Percentiles rank a stretch among this genome's conserved stretches.
Evolutionary conservation across 2,797 vertebrate genomes (phyloP).

Genomic region (Siniperca obscura): DNA sequence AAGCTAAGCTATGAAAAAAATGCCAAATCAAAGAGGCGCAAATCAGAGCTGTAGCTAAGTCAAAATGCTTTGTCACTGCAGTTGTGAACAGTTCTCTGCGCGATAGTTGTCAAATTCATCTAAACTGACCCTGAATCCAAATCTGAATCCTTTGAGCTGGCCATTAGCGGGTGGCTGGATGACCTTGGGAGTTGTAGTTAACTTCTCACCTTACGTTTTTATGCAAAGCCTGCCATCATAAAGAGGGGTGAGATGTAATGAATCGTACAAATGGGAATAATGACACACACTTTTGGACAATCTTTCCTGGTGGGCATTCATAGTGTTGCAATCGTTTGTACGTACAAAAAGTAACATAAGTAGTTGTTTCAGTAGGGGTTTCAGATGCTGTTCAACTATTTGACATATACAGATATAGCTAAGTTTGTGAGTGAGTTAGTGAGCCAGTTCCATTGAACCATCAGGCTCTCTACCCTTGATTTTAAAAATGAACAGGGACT

Average conservation of each 20-base stretch:
- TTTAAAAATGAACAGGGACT: background rate
- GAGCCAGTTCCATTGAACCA: too few species aligned
- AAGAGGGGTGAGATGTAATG: background rate
- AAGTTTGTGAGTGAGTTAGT: too few species aligned
- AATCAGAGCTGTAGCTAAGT: background rate
- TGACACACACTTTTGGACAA: background rate
- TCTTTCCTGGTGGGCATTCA: background rate
- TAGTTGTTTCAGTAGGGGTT: background rate
- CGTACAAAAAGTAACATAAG: background rate
- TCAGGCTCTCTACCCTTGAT: too few species aligned
- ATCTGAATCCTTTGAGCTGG: background rate
- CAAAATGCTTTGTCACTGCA: background rate
- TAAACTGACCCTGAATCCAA: background rate
- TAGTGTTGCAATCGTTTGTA: background rate
- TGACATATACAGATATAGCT: background rate
- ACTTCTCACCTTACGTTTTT: background rate
- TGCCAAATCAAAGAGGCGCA: too few species aligned
- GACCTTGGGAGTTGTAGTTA: background rate
- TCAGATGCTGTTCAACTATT: background rate
- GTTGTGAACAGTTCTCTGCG: background rate
- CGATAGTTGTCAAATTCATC: background rate
- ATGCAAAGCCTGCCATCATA: background rate
- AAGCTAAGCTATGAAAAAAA: constrained; percentile 20
- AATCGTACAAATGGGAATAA: background rate
- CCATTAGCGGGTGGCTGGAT: background rate